A percentile compares a stretch with the other conserved stretches of the same genome.
phyloP scores from a whole-genome alignment of 2,113 vertebrate species.

The Vimba vimba region DNA sequence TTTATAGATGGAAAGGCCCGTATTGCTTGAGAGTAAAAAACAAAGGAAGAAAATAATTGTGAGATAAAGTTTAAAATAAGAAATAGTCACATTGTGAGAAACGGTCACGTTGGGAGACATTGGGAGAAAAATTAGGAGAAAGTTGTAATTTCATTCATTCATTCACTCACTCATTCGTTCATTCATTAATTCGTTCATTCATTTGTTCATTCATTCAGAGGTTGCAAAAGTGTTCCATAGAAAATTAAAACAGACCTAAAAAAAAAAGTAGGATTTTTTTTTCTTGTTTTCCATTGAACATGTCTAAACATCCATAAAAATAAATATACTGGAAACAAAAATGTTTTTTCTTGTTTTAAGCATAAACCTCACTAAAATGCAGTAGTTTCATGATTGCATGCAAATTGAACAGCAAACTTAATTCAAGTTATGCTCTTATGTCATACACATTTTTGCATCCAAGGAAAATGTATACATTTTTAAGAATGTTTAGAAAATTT shows the following conservation, averaged over 20 bases:
- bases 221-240: neutral
- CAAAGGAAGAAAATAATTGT: neutral
- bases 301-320: neutral
- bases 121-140: neutral
- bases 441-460: neutral
- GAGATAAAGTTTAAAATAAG: neutral
- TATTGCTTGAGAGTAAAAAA: too few species aligned
- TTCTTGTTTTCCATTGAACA: neutral
- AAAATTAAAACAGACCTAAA: too few species aligned
- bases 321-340: too few species aligned
- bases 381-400: neutral
- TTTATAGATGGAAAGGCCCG: too few species aligned
- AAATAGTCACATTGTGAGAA: neutral
- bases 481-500: too few species aligned
- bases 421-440: neutral
- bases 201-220: too few species aligned
- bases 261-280: too few species aligned
- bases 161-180: too few species aligned
- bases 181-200: too few species aligned
- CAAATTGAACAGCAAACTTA: neutral
- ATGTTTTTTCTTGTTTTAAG: neutral
- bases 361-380: neutral
- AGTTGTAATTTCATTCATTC: too few species aligned
- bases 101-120: neutral
- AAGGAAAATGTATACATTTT: too few species aligned